Evolutionary conservation across 2,888 invertebrate genomes (phyloP).

Genomic region (Hemistola chrysoprasaria): DNA sequence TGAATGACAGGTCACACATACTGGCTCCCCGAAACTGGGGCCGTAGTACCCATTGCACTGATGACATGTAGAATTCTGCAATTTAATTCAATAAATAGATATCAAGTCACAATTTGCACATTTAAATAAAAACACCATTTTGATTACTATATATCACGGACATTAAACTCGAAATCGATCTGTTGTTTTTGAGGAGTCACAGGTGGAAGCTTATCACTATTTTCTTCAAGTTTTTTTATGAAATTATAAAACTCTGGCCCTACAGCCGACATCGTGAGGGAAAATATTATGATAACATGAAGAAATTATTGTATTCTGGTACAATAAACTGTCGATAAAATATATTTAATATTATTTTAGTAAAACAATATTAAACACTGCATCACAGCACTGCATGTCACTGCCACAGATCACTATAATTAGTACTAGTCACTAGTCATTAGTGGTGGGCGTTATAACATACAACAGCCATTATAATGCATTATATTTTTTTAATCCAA

Average conservation of each 20-base stretch:
- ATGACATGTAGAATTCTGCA: constrained; percentile 87
- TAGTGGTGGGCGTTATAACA: too few species aligned
- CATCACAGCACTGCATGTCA: too few species aligned
- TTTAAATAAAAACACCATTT: background rate
- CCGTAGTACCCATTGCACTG: constrained; percentile 96
- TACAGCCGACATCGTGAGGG: constrained; percentile 55
- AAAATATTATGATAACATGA: background rate
- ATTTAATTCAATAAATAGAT: constrained; percentile 22
- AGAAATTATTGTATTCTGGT: background rate
- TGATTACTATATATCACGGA: constrained; percentile 39
- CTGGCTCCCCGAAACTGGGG: constrained; percentile 94
- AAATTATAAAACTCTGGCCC: constrained; percentile 64
- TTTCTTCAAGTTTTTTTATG: constrained; percentile 70
- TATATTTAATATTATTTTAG: too few species aligned
- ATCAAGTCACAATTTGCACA: background rate
- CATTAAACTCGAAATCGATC: constrained; percentile 71
- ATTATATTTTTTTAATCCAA: too few species aligned
- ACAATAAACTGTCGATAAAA: too few species aligned
- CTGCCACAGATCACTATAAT: too few species aligned
- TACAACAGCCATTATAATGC: too few species aligned
- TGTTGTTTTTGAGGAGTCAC: constrained; percentile 53
- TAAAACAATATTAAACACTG: too few species aligned
- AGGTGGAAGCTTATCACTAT: constrained; percentile 61
- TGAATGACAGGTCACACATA: constrained; percentile 95
- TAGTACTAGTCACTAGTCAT: too few species aligned